These are phyloP conservation scores for Sebastes itinus DNA, from an alignment of 2,797 vertebrate genomes.

Conservation along the genomic window DNA sequence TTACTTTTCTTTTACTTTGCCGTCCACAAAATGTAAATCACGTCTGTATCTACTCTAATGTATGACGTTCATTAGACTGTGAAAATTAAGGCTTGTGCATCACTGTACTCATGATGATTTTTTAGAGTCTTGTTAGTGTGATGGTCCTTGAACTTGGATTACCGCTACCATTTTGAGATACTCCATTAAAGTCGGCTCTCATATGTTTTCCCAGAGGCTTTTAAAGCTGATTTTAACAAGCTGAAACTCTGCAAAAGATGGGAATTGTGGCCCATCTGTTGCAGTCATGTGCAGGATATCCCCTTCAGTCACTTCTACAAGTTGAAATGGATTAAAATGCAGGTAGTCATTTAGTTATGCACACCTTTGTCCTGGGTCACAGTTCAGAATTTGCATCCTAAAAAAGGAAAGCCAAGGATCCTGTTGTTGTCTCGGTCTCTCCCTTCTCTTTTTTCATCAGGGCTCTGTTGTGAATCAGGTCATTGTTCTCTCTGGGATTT, in stretches of 20 bases:
- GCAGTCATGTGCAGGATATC: not conserved
- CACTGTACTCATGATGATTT: slow-evolving; percentile 19
- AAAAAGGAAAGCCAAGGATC: not conserved
- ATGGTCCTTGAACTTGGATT: slow-evolving; percentile 32
- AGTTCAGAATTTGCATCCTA: not conserved
- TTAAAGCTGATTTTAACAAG: slow-evolving; percentile 24
- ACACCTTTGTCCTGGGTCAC: not conserved
- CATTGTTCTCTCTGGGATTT: slow-evolving; percentile 3
- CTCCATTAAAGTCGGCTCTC: slow-evolving; percentile 8
- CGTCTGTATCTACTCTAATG: slow-evolving; percentile 7
- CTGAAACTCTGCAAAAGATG: not conserved
- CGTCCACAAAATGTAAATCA: not conserved
- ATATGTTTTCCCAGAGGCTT: not conserved
- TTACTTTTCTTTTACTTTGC: not conserved
- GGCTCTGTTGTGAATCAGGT: not conserved
- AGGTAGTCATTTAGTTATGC: not conserved
- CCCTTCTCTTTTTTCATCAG: not conserved
- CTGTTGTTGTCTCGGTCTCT: not conserved
- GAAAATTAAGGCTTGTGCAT: slow-evolving; percentile 12
- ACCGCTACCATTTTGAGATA: slow-evolving; percentile 8
- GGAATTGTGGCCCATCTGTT: not conserved
- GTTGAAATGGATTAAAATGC: not conserved
- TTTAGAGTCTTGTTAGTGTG: slow-evolving; percentile 33
- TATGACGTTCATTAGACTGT: slow-evolving; percentile 18
- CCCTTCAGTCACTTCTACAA: not conserved